Conservation (phyloP, 2,888 invertebrate species). For the Nasonovia ribisnigri region DNA sequence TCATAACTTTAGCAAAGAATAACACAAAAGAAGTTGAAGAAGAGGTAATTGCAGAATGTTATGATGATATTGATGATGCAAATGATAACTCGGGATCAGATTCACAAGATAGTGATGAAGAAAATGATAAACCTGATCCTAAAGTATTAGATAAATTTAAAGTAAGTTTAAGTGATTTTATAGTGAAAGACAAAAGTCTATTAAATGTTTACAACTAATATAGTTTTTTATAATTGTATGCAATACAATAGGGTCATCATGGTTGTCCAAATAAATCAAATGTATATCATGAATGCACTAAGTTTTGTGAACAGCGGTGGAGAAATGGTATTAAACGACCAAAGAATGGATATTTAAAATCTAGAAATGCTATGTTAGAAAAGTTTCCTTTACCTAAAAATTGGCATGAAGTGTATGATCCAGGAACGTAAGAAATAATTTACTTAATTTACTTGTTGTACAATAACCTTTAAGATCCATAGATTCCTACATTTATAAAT, state of each 20-base stretch:
- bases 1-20: slow-evolving; percentile 52
- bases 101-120: slow-evolving; percentile 66
- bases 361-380: slow-evolving; percentile 82
- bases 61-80: slow-evolving; percentile 80
- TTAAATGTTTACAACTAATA: background rate
- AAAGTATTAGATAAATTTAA: slow-evolving; percentile 67
- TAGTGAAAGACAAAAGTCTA: background rate
- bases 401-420: slow-evolving; percentile 96
- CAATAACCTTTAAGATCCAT: background rate
- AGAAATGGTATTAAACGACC: slow-evolving; percentile 81
- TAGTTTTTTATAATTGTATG: slow-evolving; percentile 63
- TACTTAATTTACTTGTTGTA: background rate
- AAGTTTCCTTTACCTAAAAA: slow-evolving; percentile 91
- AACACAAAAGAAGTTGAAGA: slow-evolving; percentile 74
- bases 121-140: slow-evolving; percentile 66
- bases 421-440: slow-evolving; percentile 75
- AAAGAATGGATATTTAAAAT: slow-evolving; percentile 80
- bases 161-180: slow-evolving; percentile 39
- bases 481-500: background rate
- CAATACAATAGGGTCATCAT: slow-evolving; percentile 70
- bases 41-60: slow-evolving; percentile 95
- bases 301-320: slow-evolving; percentile 91
- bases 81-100: slow-evolving; percentile 66
- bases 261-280: slow-evolving; percentile 97
- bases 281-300: slow-evolving; percentile 91